Base-by-base conservation (phyloP, 2,888 invertebrate species). In the Emmelina monodactyla region DNA sequence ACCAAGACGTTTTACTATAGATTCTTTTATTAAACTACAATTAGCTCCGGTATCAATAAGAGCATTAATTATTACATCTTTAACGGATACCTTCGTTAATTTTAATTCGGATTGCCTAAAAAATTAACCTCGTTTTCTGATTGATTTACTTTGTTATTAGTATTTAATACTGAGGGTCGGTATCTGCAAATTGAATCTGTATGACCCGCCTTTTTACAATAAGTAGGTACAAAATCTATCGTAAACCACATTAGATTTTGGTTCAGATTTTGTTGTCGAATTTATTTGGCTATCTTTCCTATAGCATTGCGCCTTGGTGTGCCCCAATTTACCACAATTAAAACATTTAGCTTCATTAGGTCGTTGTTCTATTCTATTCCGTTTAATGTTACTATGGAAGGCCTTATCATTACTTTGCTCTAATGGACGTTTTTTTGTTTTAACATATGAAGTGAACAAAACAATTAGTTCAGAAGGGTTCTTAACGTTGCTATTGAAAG, bases 401-500 rank as follows among this genome's bases (percentile, higher is more conserved):
- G 5, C 9, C 5, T 19, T 16, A 32, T 25, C 34, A 31, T n/a
- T 7, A 13, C 11, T 16, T 6, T 29, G 11, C n/a, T 43, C 40
- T n/a, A 30, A 33, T 3, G 36, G 29, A 16, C 39, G 29, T 32
- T 42, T 47, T 22, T 28, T 39, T 12, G 37, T 9, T 38, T 50
- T 51, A 0, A 29, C 29, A 13, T 53, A 50, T 0, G 43, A 34
- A 0, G 49, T 34, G 14, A 50, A 41, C 7, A 49, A 30, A 2
- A 49, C 15, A 6, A 54, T 47, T 2, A 50, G 14, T 12, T 43
- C 48, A 1, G 49, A 37, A 1, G 47, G 43, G 2, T 42, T 44
- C 2, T 12, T 38, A 3, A 46, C 43, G 22, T 14, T 16, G 28
- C 43, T 51, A 25, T 53, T 50, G 2, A 44, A 39, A 9, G 43